phyloP scores from a whole-genome alignment of 2,888 invertebrate genomes.

The Aporophyla nigra region DNA sequence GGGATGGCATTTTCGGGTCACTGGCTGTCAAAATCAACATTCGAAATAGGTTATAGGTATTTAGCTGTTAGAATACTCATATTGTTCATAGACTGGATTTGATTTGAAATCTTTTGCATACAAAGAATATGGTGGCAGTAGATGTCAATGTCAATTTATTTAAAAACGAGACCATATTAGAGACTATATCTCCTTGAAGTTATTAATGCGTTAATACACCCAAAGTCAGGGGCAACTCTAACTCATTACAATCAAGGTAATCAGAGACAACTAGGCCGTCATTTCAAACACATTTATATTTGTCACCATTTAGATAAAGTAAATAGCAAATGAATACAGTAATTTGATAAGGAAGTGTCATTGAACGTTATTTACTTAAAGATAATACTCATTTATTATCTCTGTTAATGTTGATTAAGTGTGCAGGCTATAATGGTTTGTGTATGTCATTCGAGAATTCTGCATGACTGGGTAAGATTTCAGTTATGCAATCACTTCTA shows the following conservation, averaged over 20 bases:
- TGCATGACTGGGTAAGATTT: constrained; percentile 5
- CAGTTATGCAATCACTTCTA: not conserved
- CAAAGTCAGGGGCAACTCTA: constrained; percentile 49
- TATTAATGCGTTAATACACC: constrained; percentile 12
- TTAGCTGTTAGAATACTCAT: not conserved
- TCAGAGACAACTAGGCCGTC: constrained; percentile 57
- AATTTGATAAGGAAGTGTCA: constrained; percentile 75
- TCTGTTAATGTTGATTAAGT: constrained; percentile 58
- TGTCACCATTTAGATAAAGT: constrained; percentile 65
- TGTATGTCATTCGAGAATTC: constrained; percentile 14
- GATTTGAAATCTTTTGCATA: not conserved
- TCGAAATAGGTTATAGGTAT: too few species aligned
- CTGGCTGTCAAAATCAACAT: constrained; percentile 17
- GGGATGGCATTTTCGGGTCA: constrained; percentile 19
- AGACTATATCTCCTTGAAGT: not conserved
- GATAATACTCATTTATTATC: constrained; percentile 68
- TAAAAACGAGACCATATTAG: constrained; percentile 4
- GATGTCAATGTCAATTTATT: constrained; percentile 30
- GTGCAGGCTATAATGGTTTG: constrained; percentile 16
- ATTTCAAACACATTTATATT: constrained; percentile 59
- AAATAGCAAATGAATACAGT: constrained; percentile 68
- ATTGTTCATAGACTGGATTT: not conserved
- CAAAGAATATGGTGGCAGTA: not conserved
- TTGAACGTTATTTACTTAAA: constrained; percentile 75
- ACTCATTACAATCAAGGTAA: constrained; percentile 55